Evolutionary conservation across 2,113 vertebrate genomes (phyloP).

Genomic region (Morone saxatilis): DNA sequence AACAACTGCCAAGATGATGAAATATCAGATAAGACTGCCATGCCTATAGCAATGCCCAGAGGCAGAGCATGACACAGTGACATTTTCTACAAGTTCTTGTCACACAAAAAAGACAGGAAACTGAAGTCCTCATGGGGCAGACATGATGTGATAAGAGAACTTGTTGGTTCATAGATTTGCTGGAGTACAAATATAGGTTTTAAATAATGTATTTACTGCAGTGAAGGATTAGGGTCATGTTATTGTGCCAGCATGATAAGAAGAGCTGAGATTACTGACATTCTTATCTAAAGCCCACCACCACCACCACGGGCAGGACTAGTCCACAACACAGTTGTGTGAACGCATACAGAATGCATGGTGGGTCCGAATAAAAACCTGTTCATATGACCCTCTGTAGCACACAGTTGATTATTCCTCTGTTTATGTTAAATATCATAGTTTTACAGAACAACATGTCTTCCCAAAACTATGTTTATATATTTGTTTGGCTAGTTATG

Average conservation of each 20-base stretch:
- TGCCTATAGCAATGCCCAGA: conserved; percentile 29
- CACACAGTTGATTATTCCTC: background rate
- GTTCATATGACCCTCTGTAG: too few relatives aligned
- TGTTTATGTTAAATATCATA: background rate
- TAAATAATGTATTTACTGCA: conserved; percentile 62
- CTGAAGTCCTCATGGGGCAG: conserved; percentile 6
- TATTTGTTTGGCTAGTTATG: background rate
- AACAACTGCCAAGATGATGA: conserved; percentile 46
- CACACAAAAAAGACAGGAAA: background rate
- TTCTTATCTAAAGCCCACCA: conserved; percentile 78
- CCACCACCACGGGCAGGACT: conserved; percentile 31
- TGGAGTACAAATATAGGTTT: conserved; percentile 52
- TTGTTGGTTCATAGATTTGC: conserved; percentile 31
- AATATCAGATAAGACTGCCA: conserved; percentile 28
- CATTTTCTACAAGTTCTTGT: conserved; percentile 22
- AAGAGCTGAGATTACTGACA: conserved; percentile 76
- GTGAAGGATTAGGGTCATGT: conserved; percentile 77
- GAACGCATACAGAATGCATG: background rate
- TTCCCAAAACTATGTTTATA: background rate
- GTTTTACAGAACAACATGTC: background rate
- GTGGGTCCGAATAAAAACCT: background rate
- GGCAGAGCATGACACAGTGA: conserved; percentile 6
- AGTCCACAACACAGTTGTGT: conserved; percentile 24
- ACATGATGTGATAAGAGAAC: conserved; percentile 14
- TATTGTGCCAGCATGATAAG: conserved; percentile 73